Base-by-base conservation (phyloP, 2,113 vertebrate genomes). In the Erinaceus europaeus region DNA sequence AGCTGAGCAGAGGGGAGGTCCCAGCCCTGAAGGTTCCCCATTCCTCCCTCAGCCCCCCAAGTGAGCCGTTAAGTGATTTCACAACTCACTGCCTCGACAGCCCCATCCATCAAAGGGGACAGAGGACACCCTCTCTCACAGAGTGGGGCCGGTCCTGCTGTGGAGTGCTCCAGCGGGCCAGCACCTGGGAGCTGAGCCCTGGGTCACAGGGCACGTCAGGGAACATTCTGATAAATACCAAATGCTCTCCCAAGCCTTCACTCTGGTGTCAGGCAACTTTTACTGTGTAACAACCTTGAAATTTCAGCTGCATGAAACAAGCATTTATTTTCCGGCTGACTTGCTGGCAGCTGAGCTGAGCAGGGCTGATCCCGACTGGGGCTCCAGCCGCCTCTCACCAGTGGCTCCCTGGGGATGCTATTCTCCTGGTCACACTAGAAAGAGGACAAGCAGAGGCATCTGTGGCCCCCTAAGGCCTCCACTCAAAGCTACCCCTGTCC, bases 1-100 rank as follows among this genome's bases (percentile, higher is more conserved):
- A 29, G 9, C 50, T 72, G 32, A 52, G 36, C 9, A 52, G 32
- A 23, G 0, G 46, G 36, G 14, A 20, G 40, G 29, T 13, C 5
- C 7, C 57, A 15, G 40, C 18, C 17, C 25, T 27, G 38, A 27
- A 14, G 42, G 25, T 52, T 29, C 62, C 40, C 32, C 53, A 38
- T 17, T 11, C 48, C 9, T 5, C 13, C 12, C 23, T 1, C 4
- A 23, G 17, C 38, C 48, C 15, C 21, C 10, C 7, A 1, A 9
- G 18, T 53, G 55, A 44, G 46, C 34, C 38, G 18, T 64, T 90
- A n/a, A 90, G 38, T 34, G 34, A 55, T 23, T 18, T 15, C 23
- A 40, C 27, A 44, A 32, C 40, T 83, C 5, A 1, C 6, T 5
- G 25, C 25, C 82, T 48, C 42, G 7, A 36, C 10, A 42, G 62